Percentiles rank a stretch among this genome's conserved stretches.
Evolutionary conservation across 2,113 vertebrate genomes (phyloP).

Genomic region (Rhabdornis inornatus): DNA sequence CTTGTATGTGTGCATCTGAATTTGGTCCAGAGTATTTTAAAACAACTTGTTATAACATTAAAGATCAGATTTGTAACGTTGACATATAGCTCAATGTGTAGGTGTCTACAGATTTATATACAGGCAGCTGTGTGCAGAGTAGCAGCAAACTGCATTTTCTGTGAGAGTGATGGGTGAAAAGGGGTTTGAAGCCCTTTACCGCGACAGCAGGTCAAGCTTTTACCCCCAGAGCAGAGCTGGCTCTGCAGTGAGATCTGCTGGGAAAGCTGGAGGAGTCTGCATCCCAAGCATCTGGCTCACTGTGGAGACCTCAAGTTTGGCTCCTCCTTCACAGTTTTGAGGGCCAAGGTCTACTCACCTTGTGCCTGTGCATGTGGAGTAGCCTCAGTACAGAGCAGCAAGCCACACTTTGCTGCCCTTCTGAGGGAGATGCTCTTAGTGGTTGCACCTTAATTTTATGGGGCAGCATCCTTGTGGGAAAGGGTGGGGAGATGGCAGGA

Average conservation of each 20-base stretch:
- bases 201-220: not conserved
- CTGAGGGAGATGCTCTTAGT: not conserved
- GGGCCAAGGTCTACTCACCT: not conserved
- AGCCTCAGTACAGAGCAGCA: not conserved
- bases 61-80: not conserved
- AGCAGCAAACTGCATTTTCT: not conserved
- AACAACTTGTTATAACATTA: not conserved
- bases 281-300: not conserved
- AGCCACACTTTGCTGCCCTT: not conserved
- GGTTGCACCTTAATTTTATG: not conserved
- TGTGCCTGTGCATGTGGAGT: accelerated
- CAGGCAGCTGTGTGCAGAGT: not conserved
- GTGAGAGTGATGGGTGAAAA: not conserved
- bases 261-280: not conserved
- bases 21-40: conserved; percentile 31
- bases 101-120: conserved; percentile 6
- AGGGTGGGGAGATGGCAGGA: not conserved
- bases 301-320: not conserved
- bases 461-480: not conserved
- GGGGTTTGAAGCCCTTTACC: not conserved
- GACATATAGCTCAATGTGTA: not conserved
- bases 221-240: not conserved
- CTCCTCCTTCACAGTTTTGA: not conserved
- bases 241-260: not conserved
- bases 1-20: not conserved